Conservation (phyloP, 35 echinoderm and acorn worm species). For the Apostichopus japonicus region DNA sequence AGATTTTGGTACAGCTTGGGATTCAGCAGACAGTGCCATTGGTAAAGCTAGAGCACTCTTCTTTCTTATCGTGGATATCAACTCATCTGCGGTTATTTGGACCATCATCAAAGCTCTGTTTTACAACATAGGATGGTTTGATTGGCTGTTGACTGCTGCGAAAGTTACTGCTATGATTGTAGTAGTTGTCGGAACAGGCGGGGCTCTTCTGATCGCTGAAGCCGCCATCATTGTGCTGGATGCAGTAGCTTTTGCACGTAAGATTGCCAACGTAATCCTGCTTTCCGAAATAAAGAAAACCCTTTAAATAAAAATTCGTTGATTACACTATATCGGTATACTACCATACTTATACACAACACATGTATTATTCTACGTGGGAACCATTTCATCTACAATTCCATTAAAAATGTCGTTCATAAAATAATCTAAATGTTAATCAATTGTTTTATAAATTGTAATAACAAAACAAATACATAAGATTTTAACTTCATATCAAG, state of each 20-base stretch:
- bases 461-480: too few relatives aligned
- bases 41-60: conserved; percentile 55
- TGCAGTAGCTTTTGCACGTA: conserved; percentile 48
- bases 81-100: conserved; percentile 28
- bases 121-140: conserved; percentile 34
- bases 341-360: too few relatives aligned
- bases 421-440: too few relatives aligned
- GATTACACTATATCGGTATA: too few relatives aligned
- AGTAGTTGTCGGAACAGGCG: conserved; percentile 17
- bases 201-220: conserved; percentile 41
- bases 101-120: conserved; percentile 32
- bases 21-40: neutral
- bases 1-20: too few relatives aligned
- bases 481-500: too few relatives aligned
- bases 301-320: neutral
- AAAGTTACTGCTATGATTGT: conserved; percentile 53
- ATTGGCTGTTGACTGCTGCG: conserved; percentile 48
- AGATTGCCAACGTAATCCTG: conserved; percentile 10
- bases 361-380: too few relatives aligned
- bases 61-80: conserved; percentile 10
- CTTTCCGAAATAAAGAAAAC: neutral
- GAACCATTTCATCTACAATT: too few relatives aligned
- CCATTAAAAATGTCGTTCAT: too few relatives aligned
- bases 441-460: too few relatives aligned
- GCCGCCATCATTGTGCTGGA: conserved; percentile 23